Conservation (phyloP, 2,113 vertebrate genomes). For the Uropsilus gracilis region DNA sequence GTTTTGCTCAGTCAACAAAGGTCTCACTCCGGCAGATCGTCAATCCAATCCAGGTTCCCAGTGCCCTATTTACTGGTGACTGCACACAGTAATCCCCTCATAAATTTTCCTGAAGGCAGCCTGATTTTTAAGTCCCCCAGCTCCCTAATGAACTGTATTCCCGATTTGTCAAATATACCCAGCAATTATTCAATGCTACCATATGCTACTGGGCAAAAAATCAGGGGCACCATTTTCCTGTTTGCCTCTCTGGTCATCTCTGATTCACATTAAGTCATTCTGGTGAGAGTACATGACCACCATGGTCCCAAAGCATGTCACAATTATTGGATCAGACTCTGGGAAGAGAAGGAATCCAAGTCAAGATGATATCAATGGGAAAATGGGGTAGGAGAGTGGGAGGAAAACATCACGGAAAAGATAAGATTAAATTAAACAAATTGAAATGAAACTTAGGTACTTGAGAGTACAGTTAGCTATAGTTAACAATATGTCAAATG, state of each 20-base stretch:
- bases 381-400: background rate
- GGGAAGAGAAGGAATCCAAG: background rate
- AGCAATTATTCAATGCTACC: conserved; percentile 33
- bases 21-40: background rate
- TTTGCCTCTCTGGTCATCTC: background rate
- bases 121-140: conserved; percentile 47
- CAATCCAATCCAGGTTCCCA: background rate
- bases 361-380: background rate
- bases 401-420: background rate
- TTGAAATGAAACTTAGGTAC: background rate
- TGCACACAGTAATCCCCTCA: conserved; percentile 51
- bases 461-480: background rate
- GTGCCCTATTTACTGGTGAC: conserved; percentile 8
- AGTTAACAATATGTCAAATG: background rate
- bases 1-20: background rate
- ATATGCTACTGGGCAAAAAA: background rate
- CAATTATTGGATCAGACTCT: background rate
- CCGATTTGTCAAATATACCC: conserved; percentile 5
- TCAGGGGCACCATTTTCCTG: background rate
- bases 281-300: background rate
- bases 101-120: conserved; percentile 54
- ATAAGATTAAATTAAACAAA: background rate
- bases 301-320: background rate
- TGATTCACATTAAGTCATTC: background rate
- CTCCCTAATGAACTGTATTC: conserved; percentile 52